These are phyloP conservation scores for Sphinx pinastri DNA, from an alignment of 2,888 invertebrate genomes.

Conservation along the genomic window DNA sequence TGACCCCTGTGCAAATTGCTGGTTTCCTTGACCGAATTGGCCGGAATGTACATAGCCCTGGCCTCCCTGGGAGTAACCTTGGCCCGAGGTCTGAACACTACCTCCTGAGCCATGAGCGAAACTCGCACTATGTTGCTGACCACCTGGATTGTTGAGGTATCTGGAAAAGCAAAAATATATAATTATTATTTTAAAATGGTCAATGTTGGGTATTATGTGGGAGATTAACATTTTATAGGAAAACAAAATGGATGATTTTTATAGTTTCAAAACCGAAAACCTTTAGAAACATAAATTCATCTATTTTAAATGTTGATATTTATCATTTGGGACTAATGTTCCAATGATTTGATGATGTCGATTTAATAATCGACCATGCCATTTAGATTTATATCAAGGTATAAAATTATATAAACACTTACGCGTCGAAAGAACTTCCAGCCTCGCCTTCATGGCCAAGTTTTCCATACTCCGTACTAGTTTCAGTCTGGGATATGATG, in stretches of 20 bases:
- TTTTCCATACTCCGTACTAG: constrained; percentile 78
- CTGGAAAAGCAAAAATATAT: constrained; percentile 43
- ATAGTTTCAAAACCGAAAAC: no score
- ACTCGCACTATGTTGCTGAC: constrained; percentile 36
- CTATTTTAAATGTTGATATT: no score
- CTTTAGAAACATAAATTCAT: no score
- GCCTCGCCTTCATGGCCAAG: constrained; percentile 75
- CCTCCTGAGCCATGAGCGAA: constrained; percentile 37
- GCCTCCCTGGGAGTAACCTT: constrained; percentile 32
- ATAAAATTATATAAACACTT: constrained; percentile 43
- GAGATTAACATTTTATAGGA: no score
- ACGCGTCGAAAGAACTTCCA: constrained; percentile 76
- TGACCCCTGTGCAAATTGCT: constrained; percentile 37
- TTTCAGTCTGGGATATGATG: constrained; percentile 76
- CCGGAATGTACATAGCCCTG: constrained; percentile 18
- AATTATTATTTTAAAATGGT: not conserved
- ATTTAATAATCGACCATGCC: no score
- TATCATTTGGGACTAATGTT: no score
- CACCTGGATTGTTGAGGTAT: constrained; percentile 52
- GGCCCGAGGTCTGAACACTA: constrained; percentile 31
- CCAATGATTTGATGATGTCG: no score
- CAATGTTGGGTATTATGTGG: no score
- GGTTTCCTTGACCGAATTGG: constrained; percentile 34
- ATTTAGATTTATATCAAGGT: no score
- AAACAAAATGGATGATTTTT: no score